A percentile compares a stretch with the other conserved stretches of the same genome.
Evolutionary conservation across 1,140 invertebrate species (phyloP).

Genomic region (Musca domestica): DNA sequence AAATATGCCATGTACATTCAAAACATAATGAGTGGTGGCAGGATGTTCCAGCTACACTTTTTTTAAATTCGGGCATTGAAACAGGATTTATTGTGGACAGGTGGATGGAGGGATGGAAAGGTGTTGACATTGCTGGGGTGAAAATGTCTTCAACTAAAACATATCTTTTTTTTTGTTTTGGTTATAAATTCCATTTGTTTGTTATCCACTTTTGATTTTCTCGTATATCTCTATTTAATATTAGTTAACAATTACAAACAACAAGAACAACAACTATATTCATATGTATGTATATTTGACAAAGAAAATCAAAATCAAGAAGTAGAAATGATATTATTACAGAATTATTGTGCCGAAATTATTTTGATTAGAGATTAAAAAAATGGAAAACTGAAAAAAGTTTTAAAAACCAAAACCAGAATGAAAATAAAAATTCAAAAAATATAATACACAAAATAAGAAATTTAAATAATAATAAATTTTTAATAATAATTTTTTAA

Average conservation of each 20-base stretch:
- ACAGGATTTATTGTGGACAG: neutral
- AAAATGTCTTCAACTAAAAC: neutral
- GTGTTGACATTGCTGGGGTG: too few relatives aligned
- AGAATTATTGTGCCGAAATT: constrained; percentile 16
- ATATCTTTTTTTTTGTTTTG: constrained; percentile 1
- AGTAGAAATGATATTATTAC: neutral
- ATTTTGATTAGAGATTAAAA: neutral
- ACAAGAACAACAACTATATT: constrained; percentile 21
- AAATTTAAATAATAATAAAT: neutral
- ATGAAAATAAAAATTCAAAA: neutral
- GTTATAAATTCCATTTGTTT: neutral
- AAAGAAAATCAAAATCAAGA: neutral
- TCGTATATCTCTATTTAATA: neutral
- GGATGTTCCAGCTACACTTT: neutral
- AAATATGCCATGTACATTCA: neutral
- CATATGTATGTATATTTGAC: constrained; percentile 13
- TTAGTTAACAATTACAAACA: constrained; percentile 19
- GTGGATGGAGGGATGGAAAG: neutral
- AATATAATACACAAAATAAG: neutral
- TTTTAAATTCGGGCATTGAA: too few relatives aligned
- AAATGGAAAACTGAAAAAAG: neutral
- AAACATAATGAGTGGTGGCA: neutral
- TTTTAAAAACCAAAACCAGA: neutral
- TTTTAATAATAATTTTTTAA: neutral
- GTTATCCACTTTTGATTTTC: neutral